Percentiles rank a stretch among this genome's conserved stretches.
These are phyloP conservation scores for Clarias magur DNA, from an alignment of 2,113 vertebrate species.

Conservation along the genomic window DNA sequence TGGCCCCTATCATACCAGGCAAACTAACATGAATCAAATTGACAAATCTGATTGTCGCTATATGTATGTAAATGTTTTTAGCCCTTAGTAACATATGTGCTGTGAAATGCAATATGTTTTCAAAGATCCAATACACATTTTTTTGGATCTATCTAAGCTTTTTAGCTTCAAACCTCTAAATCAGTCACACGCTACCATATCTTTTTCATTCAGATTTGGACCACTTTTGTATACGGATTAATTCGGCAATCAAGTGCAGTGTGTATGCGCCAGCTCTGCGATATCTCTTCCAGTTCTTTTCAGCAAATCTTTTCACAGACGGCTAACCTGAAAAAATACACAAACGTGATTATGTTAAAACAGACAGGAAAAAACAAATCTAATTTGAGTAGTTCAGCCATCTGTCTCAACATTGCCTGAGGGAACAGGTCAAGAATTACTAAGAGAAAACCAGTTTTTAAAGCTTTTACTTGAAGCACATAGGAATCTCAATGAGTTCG, in stretches of 20 bases:
- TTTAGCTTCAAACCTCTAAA: not conserved
- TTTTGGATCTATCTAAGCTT: not conserved
- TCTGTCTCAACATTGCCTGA: constrained; percentile 21
- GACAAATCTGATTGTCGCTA: not conserved
- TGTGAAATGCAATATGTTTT: constrained; percentile 5
- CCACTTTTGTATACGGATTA: not conserved
- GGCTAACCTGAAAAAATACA: constrained; percentile 10
- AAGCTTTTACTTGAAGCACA: constrained; percentile 1
- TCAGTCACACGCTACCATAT: not conserved
- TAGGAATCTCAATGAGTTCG: not conserved
- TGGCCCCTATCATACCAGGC: not conserved
- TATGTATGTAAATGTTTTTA: not conserved
- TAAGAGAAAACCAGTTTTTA: not conserved
- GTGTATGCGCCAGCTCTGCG: not conserved
- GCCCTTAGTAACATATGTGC: not conserved
- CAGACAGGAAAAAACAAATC: constrained; percentile 25
- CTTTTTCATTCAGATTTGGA: not conserved
- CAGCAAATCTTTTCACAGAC: not conserved
- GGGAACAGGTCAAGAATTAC: not conserved
- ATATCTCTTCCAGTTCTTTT: constrained; percentile 10
- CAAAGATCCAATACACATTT: not conserved
- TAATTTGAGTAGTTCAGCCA: constrained; percentile 11
- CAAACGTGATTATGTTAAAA: constrained; percentile 23
- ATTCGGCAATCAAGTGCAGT: not conserved
- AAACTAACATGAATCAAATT: not conserved